Percentiles rank a stretch among this genome's conserved stretches.
These are phyloP conservation scores for Poeciliopsis prolifica DNA, from an alignment of 2,113 vertebrate species.

Conservation along the genomic window DNA sequence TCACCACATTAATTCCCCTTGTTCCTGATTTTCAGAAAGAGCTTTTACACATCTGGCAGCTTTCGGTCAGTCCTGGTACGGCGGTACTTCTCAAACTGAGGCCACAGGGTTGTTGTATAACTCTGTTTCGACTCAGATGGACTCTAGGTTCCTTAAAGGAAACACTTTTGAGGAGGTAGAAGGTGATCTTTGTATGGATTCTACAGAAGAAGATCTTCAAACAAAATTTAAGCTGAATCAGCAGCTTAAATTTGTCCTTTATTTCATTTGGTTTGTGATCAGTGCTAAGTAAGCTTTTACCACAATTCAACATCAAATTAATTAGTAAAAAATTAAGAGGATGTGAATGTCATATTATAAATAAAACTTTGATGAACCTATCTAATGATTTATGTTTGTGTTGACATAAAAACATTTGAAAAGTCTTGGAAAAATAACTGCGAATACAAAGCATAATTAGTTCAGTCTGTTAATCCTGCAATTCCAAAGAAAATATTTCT, in stretches of 20 bases:
- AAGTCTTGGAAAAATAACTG: not conserved
- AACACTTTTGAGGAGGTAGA: slow-evolving; percentile 43
- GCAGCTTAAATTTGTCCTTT: slow-evolving; percentile 3
- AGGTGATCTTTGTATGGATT: slow-evolving; percentile 50
- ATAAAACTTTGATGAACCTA: not conserved
- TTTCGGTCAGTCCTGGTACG: slow-evolving; percentile 11
- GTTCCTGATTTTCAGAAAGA: slow-evolving; percentile 34
- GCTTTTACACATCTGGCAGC: slow-evolving; percentile 32
- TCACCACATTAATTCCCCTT: slow-evolving; percentile 39
- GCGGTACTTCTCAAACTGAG: slow-evolving; percentile 17
- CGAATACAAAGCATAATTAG: not conserved
- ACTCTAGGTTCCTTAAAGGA: slow-evolving; percentile 42
- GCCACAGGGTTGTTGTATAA: slow-evolving; percentile 9
- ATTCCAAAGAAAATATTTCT: not conserved
- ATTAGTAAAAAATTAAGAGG: not conserved
- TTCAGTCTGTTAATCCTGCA: not conserved
- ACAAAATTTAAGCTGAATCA: slow-evolving; percentile 29
- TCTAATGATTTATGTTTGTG: not conserved
- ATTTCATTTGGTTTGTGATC: not conserved
- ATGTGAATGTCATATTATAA: not conserved
- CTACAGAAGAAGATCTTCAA: slow-evolving; percentile 40
- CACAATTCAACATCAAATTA: no score
- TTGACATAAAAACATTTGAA: not conserved
- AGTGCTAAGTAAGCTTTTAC: no score
- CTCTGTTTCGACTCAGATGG: slow-evolving; percentile 33